Evolutionary conservation across 1,140 invertebrate species (phyloP).

Genomic region (Acromyrmex echinatior): DNA sequence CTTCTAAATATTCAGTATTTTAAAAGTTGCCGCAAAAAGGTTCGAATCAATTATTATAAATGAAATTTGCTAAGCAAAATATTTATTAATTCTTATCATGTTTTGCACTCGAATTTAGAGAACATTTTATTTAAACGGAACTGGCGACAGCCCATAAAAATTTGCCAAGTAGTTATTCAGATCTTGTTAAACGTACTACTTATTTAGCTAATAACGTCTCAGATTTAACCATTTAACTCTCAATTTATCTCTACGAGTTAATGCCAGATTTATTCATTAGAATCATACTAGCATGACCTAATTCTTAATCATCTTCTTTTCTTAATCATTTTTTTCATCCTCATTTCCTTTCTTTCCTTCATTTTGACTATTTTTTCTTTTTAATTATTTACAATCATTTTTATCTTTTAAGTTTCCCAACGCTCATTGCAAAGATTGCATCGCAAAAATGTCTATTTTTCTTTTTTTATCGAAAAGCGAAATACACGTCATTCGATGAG

Average conservation of each 20-base stretch:
- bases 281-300: neutral
- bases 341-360: no score
- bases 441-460: neutral
- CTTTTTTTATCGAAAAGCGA: neutral
- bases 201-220: slow-evolving; percentile 35
- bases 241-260: slow-evolving; percentile 15
- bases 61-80: neutral
- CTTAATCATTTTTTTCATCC: no score
- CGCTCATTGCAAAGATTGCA: neutral
- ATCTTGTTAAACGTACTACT: neutral
- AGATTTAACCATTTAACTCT: slow-evolving; percentile 19
- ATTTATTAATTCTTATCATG: neutral
- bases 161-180: neutral
- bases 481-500: neutral
- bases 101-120: neutral
- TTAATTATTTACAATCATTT: neutral
- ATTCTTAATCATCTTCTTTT: no score
- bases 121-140: neutral
- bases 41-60: neutral
- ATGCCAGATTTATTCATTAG: neutral
- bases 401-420: neutral
- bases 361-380: neutral
- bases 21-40: neutral
- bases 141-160: neutral
- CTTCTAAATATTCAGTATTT: neutral